phyloP scores from a whole-genome alignment of 2,797 vertebrate species.

The Xiphorhynchus erythropygius region DNA sequence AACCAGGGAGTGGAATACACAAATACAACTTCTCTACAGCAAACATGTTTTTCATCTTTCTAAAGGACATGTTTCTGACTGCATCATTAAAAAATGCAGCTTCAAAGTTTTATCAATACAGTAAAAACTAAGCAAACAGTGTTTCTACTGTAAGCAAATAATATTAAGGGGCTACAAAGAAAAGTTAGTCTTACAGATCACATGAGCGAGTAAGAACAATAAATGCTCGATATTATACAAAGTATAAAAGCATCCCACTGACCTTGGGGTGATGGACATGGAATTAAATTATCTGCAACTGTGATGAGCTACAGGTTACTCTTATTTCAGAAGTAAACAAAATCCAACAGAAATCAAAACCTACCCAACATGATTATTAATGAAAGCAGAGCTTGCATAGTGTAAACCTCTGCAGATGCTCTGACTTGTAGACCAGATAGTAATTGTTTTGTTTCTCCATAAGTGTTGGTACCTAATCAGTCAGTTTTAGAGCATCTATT shows the following conservation, averaged over 20 bases:
- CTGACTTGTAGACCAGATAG: background rate
- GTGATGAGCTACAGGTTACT: background rate
- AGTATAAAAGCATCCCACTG: background rate
- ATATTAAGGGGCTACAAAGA: background rate
- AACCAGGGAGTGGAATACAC: background rate
- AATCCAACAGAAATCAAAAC: background rate
- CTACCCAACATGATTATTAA: background rate
- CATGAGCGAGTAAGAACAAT: background rate
- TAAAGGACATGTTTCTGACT: background rate
- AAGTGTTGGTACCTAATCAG: background rate
- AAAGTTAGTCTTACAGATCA: background rate
- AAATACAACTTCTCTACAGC: background rate
- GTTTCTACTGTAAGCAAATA: background rate
- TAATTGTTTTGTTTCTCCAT: background rate
- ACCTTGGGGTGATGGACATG: background rate
- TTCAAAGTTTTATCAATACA: background rate
- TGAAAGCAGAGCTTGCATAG: background rate
- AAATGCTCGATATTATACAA: background rate
- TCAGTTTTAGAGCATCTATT: background rate
- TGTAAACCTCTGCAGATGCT: background rate
- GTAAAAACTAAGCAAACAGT: background rate
- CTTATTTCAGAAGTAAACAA: background rate
- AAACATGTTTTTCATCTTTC: background rate
- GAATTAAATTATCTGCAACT: background rate
- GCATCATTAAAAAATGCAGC: background rate